Evolutionary conservation across 35 echinoderm and acorn worm species (phyloP), one percentile per base, ranked within the genome.

Genomic region (Patiria miniata): DNA sequence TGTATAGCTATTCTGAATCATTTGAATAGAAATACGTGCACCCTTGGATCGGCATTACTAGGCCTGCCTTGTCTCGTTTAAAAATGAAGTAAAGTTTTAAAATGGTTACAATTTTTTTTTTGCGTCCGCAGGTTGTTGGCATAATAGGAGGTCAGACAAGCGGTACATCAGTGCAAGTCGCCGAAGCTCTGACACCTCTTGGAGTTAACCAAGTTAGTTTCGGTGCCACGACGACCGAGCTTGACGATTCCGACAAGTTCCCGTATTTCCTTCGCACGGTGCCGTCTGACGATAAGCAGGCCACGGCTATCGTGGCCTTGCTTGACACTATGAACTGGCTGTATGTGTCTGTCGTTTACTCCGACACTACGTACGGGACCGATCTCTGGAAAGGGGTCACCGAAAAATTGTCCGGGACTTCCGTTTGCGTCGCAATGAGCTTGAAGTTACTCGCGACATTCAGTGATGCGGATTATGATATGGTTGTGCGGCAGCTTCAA

Each of bases 131-230:
- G 30, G 89, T 98, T 14, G 86, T 56, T 14, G 95, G 95, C 14
- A 91, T 98, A n/a, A 87, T 98, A n/a, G 95, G 95, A 18, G 95
- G 86, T 12, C 84, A 86, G 51, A 91, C 88, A 0, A 98, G 95
- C 51, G 95, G 94, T 53, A 83, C 85, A 6, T 87, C 95, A 2
- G 53, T 91, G 6, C 88, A 89, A 9, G 40, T 98, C 16, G 93
- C 95, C 32, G 88, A 98, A 40, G 82, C 83, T 36, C 22, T 89
- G 28, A 89, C 84, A 9, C 79, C 89, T 22, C 68, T 94, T 22
- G 37, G 85, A 37, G 76, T 98, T 17, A 85, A 73, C 26, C 86
- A 91, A 40, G 86, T 98, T 0, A 94, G 91, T 52, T 98, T 91
- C 42, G 91, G 81, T 39, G 95, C 91, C 0, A 93, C 95, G 2